Evolutionary conservation across 1,140 invertebrate species (phyloP).

Genomic region (Lasaia peninsularis): DNA sequence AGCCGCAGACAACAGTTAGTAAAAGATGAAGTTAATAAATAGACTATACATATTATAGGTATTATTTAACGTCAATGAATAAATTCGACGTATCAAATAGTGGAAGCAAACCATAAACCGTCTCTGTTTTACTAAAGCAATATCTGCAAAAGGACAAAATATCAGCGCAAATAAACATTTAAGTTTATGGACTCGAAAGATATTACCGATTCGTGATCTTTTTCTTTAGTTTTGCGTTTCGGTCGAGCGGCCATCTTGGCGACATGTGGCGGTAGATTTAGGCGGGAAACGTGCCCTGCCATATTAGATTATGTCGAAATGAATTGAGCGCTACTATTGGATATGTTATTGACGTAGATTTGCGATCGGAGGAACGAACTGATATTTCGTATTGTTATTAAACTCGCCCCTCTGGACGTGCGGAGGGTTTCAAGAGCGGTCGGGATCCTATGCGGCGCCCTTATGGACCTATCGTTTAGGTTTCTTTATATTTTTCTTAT

Average conservation of each 20-base stretch:
- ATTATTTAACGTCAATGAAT: neutral
- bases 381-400: constrained; percentile 77
- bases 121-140: constrained; percentile 55
- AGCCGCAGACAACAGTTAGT: no score
- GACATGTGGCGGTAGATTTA: constrained; percentile 77
- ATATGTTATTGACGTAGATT: constrained; percentile 78
- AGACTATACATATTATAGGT: no score
- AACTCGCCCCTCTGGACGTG: constrained; percentile 63
- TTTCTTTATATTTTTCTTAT: constrained; percentile 77
- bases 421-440: constrained; percentile 44
- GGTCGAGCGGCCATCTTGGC: constrained; percentile 73
- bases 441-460: constrained; percentile 51
- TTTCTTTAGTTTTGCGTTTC: constrained; percentile 72
- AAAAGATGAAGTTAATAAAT: no score
- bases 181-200: constrained; percentile 76
- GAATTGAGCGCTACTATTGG: constrained; percentile 76
- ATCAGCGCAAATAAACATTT: constrained; percentile 76
- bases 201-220: constrained; percentile 77
- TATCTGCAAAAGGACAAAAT: constrained; percentile 74
- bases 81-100: neutral
- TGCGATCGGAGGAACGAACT: constrained; percentile 77
- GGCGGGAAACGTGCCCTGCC: constrained; percentile 71
- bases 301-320: constrained; percentile 76
- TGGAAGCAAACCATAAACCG: constrained; percentile 16
- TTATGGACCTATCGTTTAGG: constrained; percentile 72